phyloP scores from a whole-genome alignment of 2,797 vertebrate genomes.

The Babyrousa celebensis region DNA sequence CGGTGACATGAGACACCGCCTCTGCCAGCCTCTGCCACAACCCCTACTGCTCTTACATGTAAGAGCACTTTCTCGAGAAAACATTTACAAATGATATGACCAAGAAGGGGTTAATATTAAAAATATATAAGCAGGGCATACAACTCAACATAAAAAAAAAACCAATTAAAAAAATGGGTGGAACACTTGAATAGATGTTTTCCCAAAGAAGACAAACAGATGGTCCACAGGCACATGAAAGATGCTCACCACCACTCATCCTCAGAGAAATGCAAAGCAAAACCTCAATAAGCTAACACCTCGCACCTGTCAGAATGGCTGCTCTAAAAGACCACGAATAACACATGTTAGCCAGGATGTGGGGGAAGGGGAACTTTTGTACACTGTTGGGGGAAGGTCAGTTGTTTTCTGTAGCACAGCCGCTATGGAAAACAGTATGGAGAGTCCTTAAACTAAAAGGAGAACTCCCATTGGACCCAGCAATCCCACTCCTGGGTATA shows the following conservation, averaged over 20 bases:
- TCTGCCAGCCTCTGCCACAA: not conserved
- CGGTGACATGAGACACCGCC: not conserved
- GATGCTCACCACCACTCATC: not conserved
- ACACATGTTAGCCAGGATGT: not conserved
- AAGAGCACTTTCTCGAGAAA: slow-evolving; percentile 58
- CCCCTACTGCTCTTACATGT: slow-evolving; percentile 32
- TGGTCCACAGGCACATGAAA: not conserved
- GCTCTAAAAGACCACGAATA: not conserved
- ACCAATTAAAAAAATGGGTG: not conserved
- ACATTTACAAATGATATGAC: not conserved
- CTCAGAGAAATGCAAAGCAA: not conserved
- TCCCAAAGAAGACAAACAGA: not conserved
- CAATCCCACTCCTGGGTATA: not conserved
- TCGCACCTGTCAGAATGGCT: not conserved
- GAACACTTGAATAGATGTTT: not conserved
- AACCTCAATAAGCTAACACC: not conserved
- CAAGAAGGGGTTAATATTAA: not conserved
- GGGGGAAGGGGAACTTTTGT: too few species aligned
- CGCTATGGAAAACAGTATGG: not conserved
- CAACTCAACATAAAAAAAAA: not conserved
- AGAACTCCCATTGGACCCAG: not conserved
- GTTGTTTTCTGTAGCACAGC: not conserved
- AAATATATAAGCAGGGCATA: not conserved
- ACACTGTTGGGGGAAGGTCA: not conserved
- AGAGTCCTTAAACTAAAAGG: not conserved